Conservation (phyloP, 2,888 invertebrate species). For the Epirrhoe alternata region DNA sequence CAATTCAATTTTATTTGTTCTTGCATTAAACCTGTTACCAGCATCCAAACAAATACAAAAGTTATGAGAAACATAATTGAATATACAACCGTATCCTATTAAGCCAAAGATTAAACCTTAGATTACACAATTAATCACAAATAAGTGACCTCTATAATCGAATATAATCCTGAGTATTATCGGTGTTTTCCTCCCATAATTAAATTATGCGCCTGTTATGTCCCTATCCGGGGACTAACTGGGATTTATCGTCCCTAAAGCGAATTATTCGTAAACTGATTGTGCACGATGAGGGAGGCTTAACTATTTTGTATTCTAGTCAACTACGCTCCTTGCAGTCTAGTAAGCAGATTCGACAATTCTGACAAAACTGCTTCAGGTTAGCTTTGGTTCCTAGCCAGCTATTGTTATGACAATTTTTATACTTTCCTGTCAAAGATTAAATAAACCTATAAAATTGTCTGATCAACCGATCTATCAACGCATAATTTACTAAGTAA, state of each 20-base stretch:
- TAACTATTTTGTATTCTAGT: slow-evolving; percentile 68
- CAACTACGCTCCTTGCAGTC: slow-evolving; percentile 50
- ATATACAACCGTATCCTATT: slow-evolving; percentile 47
- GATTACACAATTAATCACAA: slow-evolving; percentile 61
- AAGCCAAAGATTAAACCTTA: slow-evolving; percentile 48
- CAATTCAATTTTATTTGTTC: slow-evolving; percentile 6
- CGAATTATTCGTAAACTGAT: slow-evolving; percentile 78
- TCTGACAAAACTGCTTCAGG: slow-evolving; percentile 18
- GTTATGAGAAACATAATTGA: slow-evolving; percentile 44
- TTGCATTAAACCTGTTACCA: slow-evolving; percentile 24
- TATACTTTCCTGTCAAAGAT: too few species aligned
- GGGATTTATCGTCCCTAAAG: slow-evolving; percentile 81
- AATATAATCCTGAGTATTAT: slow-evolving; percentile 65
- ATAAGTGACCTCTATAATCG: slow-evolving; percentile 71
- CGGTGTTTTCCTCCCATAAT: slow-evolving; percentile 66
- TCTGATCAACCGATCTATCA: too few species aligned
- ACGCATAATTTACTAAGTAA: too few species aligned
- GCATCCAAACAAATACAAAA: slow-evolving; percentile 27
- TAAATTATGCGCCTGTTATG: slow-evolving; percentile 68
- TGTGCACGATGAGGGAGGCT: slow-evolving; percentile 67
- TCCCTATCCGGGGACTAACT: slow-evolving; percentile 56
- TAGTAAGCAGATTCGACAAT: slow-evolving; percentile 34
- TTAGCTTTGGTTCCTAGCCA: not conserved
- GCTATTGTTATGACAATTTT: not conserved
- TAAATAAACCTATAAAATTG: too few species aligned